These are phyloP conservation scores for Aphodius granarius DNA, from an alignment of 2,888 invertebrate genomes.

Conservation along the genomic window DNA sequence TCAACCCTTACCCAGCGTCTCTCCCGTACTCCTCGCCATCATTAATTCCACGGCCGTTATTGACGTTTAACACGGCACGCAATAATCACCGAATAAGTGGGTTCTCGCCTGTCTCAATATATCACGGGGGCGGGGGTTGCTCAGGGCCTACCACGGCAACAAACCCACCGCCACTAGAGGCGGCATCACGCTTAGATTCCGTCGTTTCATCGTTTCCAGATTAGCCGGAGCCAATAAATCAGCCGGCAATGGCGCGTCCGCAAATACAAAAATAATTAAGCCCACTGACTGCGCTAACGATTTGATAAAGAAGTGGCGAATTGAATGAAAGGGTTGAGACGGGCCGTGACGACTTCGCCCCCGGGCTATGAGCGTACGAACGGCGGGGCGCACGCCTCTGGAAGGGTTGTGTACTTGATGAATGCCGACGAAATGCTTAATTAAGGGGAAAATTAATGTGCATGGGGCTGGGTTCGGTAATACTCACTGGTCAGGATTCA, in stretches of 20 bases:
- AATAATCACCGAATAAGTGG: background rate
- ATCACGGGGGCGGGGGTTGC: background rate
- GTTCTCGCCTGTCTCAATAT: background rate
- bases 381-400: conserved; percentile 36
- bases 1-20: background rate
- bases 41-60: background rate
- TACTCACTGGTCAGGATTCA: background rate
- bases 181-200: background rate
- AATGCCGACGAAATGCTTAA: conserved; percentile 48
- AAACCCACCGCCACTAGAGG: background rate
- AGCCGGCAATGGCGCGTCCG: conserved; percentile 29
- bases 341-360: conserved; percentile 13
- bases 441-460: conserved; percentile 54
- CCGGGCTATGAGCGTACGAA: conserved; percentile 25
- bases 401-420: conserved; percentile 44
- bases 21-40: background rate
- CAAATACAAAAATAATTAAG: conserved; percentile 53
- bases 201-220: conserved; percentile 33
- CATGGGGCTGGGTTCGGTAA: conserved; percentile 22
- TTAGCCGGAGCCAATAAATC: conserved; percentile 44
- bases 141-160: background rate
- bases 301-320: conserved; percentile 51
- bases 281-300: conserved; percentile 51
- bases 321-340: conserved; percentile 42
- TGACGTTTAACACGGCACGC: background rate